A percentile compares a stretch with the other conserved stretches of the same genome.
Conservation (phyloP, 2,888 invertebrate species). For the Tipula confusa region DNA sequence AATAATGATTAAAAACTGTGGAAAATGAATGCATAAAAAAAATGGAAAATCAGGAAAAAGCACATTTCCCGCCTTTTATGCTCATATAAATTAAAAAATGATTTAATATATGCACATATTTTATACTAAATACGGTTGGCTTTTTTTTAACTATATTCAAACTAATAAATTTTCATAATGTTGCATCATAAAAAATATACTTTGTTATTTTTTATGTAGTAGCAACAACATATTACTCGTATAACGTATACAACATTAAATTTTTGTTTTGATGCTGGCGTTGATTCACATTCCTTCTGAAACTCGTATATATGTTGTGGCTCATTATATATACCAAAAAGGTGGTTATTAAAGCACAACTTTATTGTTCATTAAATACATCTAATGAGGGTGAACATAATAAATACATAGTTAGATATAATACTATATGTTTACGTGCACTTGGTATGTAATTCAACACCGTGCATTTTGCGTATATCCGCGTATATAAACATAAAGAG, state of each 20-base stretch:
- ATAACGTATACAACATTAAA: neutral
- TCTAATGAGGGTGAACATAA: neutral
- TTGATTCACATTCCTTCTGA: neutral
- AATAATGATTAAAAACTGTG: constrained; percentile 9
- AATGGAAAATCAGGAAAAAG: constrained; percentile 21
- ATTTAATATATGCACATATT: constrained; percentile 25
- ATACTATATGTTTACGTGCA: too few relatives aligned
- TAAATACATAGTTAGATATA: neutral
- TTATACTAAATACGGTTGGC: neutral
- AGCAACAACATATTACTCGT: neutral
- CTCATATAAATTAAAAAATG: constrained; percentile 12
- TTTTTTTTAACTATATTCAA: neutral
- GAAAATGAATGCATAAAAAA: neutral
- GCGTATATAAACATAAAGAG: too few relatives aligned
- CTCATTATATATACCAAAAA: neutral
- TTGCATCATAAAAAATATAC: constrained; percentile 13
- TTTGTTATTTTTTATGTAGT: neutral
- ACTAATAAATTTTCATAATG: constrained; percentile 25
- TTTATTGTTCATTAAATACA: neutral
- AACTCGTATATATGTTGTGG: neutral
- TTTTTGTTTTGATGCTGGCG: neutral
- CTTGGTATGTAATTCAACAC: neutral
- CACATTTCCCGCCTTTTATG: constrained; percentile 6
- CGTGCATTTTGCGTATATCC: neutral
- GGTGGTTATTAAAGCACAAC: neutral